These are phyloP conservation scores for Aviceda subcristata DNA, from an alignment of 2,113 vertebrate species.

Conservation along the genomic window DNA sequence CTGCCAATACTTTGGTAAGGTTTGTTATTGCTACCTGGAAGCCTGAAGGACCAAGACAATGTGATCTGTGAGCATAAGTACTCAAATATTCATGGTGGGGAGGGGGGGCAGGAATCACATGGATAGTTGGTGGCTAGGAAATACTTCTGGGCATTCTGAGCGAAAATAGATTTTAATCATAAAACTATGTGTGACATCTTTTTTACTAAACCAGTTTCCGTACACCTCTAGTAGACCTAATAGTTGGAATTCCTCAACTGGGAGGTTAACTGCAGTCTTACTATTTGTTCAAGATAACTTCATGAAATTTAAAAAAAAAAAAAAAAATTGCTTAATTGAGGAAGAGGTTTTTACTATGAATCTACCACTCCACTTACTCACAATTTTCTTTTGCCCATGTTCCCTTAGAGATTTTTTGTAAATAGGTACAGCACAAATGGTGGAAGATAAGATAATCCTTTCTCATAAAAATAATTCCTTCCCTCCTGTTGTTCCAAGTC, in stretches of 20 bases:
- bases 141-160: background rate
- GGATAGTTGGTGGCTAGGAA: background rate
- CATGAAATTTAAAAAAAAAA: background rate
- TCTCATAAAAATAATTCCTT: background rate
- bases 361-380: background rate
- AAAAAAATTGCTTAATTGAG: background rate
- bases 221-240: background rate
- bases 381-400: background rate
- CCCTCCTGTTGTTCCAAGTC: background rate
- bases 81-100: background rate
- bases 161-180: background rate
- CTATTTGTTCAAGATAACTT: background rate
- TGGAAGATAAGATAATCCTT: background rate
- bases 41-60: background rate
- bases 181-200: background rate
- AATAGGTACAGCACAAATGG: background rate
- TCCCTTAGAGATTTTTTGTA: background rate
- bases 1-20: background rate
- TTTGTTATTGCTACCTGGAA: background rate
- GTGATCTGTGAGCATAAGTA: background rate
- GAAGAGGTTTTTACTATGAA: background rate
- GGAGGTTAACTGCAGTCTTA: background rate
- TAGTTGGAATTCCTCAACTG: background rate
- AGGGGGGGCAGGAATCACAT: fast-evolving
- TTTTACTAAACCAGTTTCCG: background rate